Evolutionary conservation across 2,797 vertebrate genomes (phyloP), one percentile per base, ranked within the genome.

Genomic region (Sparus aurata): DNA sequence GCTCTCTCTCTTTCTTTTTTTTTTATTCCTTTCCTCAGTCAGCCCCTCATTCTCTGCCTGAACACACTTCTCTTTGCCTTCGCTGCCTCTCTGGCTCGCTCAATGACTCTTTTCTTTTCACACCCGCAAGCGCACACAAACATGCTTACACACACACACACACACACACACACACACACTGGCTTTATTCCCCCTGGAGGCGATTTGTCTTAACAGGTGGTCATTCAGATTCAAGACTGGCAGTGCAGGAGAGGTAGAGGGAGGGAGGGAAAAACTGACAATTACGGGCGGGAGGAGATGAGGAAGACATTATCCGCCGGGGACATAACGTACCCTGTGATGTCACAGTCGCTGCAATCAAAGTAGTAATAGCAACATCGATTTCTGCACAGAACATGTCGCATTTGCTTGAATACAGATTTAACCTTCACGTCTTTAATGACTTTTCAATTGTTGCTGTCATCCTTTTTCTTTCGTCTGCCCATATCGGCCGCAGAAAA

Each of bases 211-310:
- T 79, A 88, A 89, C 90, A 92, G 90, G 85, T 92, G 92, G 89
- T 91, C 91, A 91, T 93, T 94, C 88, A 89, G 85, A 94, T 91
- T 90, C 90, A 86, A 60, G 87, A 74, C 85, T 69, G 85, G 57
- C 79, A n/a, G 82, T 83, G 85, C 63, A 12, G 13, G 78, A 76
- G 85, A 79, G 73, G 80, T 61, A 63, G 58, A 54, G 58, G 43
- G 76, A 71, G 1, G 43, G 50, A 49, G 53, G 63, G 38, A 63
- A 67, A 64, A 59, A 25, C 10, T 46, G 41, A 54, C 53, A 16
- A 23, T 67, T 63, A 59, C 23, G 47, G 67, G 46, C 23, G 38
- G 43, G 5, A 50, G 38, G 43, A 57, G 67, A 74, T 18, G 43
- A 69, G 57, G 23, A 65, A 22, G 49, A 38, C 34, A 10, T 38